Evolutionary conservation across 2,113 vertebrate species (phyloP).

Genomic region (Merops nubicus): DNA sequence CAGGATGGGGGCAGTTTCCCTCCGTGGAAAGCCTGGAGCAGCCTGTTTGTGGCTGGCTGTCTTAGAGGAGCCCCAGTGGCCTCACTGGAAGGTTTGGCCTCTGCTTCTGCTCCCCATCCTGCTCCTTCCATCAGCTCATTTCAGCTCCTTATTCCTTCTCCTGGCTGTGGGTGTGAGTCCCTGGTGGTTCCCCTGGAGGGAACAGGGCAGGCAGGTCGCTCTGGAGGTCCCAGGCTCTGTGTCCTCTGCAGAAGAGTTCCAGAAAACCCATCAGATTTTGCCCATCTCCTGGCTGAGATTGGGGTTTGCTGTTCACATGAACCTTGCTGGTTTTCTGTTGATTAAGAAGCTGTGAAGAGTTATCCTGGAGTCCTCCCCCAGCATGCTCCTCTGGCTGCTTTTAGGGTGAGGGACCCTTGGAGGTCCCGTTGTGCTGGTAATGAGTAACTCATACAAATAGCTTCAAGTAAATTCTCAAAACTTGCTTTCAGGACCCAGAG

Average conservation of each 20-base stretch:
- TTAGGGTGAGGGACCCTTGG: background rate
- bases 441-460: background rate
- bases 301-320: background rate
- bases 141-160: background rate
- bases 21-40: fast-evolving
- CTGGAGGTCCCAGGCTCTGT: background rate
- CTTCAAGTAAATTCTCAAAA: background rate
- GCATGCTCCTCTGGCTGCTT: background rate
- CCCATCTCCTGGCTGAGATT: background rate
- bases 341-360: background rate
- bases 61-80: background rate
- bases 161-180: background rate
- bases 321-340: background rate
- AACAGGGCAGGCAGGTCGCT: too few species aligned
- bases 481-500: background rate
- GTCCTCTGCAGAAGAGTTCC: background rate
- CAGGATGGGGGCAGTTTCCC: background rate
- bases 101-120: too few species aligned
- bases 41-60: background rate
- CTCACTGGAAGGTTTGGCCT: background rate
- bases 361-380: background rate
- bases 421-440: background rate
- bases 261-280: background rate
- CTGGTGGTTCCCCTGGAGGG: background rate
- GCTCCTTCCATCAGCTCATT: too few species aligned